A percentile compares a stretch with the other conserved stretches of the same genome.
phyloP scores from a whole-genome alignment of 2,888 invertebrate genomes.

The Resseliella maxima region DNA sequence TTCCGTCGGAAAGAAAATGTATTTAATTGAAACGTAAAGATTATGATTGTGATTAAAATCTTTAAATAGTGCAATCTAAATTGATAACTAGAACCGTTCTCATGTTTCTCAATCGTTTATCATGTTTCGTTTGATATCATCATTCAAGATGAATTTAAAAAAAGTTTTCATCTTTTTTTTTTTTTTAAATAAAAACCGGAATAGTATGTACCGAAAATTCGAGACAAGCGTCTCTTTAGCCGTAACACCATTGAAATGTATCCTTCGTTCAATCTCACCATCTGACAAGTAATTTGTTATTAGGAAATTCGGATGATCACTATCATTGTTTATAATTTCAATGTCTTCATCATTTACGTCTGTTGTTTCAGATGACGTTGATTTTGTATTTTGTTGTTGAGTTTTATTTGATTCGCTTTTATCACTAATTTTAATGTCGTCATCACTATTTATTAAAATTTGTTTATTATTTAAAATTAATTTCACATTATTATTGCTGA shows the following conservation, averaged over 20 bases:
- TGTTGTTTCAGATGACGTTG: background rate
- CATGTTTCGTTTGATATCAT: background rate
- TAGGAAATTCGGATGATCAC: slow-evolving; percentile 71
- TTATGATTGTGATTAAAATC: too few species aligned
- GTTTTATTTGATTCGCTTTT: background rate
- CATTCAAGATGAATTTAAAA: background rate
- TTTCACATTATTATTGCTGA: background rate
- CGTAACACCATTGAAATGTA: slow-evolving; percentile 73
- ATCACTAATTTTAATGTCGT: background rate
- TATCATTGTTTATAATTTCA: background rate
- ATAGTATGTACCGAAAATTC: background rate
- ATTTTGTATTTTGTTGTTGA: background rate
- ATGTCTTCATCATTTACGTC: background rate
- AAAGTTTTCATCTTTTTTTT: background rate
- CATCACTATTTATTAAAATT: background rate
- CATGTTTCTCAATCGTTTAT: background rate
- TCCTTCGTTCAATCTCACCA: slow-evolving; percentile 76
- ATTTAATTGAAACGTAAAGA: background rate
- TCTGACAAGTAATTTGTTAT: slow-evolving; percentile 75
- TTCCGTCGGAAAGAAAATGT: background rate
- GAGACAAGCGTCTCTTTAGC: slow-evolving; percentile 72
- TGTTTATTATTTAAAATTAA: slow-evolving; percentile 2
- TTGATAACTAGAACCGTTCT: background rate
- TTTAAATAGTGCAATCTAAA: too few species aligned
- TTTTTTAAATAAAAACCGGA: background rate